phyloP scores from a whole-genome alignment of 2,797 vertebrate species.

The Melanotaenia pygmaea region DNA sequence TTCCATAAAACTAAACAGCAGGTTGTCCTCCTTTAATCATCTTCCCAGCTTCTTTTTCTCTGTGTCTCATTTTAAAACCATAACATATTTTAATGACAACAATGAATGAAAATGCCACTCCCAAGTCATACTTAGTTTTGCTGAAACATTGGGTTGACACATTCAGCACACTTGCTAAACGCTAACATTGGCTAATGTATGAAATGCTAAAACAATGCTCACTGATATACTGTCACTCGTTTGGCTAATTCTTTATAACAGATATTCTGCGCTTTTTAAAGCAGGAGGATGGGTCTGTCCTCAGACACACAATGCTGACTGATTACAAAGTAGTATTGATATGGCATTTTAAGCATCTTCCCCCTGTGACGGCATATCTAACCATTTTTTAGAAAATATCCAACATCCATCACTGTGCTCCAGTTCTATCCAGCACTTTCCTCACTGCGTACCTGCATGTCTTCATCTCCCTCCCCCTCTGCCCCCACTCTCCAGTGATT shows the following conservation, averaged over 20 bases:
- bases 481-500: conserved; percentile 40
- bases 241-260: too few relatives aligned
- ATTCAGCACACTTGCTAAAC: too few relatives aligned
- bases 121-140: neutral
- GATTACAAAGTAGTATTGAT: neutral
- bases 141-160: too few relatives aligned
- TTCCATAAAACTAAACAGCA: neutral
- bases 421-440: neutral
- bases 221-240: neutral
- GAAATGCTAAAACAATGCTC: neutral
- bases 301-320: neutral
- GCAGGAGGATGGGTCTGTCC: too few relatives aligned
- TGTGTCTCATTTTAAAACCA: neutral
- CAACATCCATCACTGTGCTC: neutral
- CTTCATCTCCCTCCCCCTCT: neutral
- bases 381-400: neutral
- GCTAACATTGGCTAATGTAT: neutral
- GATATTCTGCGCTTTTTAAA: neutral
- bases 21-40: neutral
- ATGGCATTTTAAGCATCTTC: neutral
- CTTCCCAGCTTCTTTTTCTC: neutral
- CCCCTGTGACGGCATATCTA: neutral
- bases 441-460: neutral
- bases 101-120: neutral
- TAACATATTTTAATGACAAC: neutral